These are phyloP conservation scores for Acanthis flammea DNA, from an alignment of 2,797 vertebrate species.

Conservation along the genomic window DNA sequence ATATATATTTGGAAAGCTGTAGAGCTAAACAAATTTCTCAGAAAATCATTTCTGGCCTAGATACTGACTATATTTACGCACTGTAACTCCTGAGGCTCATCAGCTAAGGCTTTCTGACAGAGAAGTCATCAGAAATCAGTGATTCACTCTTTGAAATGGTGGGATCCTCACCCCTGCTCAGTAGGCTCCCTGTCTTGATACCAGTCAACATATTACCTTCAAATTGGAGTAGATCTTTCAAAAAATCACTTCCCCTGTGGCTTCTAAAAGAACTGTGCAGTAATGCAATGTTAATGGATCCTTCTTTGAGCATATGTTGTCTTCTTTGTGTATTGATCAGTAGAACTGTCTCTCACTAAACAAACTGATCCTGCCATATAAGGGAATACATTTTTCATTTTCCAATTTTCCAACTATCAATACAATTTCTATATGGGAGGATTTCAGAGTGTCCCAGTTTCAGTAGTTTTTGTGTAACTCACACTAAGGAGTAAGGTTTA, in stretches of 20 bases:
- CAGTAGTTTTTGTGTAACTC: not conserved
- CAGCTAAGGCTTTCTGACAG: conserved; percentile 8
- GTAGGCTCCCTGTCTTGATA: not conserved
- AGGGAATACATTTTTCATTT: not conserved
- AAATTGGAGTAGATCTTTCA: not conserved
- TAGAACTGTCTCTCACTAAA: not conserved
- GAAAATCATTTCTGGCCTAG: conserved; percentile 29
- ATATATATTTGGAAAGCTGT: conserved; percentile 54
- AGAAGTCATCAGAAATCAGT: not conserved
- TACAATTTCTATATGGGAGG: not conserved
- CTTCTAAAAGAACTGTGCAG: not conserved
- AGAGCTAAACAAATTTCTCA: conserved; percentile 46
- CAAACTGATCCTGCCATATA: not conserved
- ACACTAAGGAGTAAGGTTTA: not conserved
- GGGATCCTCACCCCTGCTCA: not conserved
- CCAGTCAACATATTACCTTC: not conserved
- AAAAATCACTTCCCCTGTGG: not conserved
- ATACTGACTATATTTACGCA: conserved; percentile 18
- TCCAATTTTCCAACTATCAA: not conserved
- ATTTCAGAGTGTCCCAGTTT: not conserved
- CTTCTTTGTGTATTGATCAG: not conserved
- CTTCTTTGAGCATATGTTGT: not conserved
- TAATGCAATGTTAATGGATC: not conserved
- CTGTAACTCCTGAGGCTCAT: not conserved
- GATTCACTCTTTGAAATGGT: not conserved